Base-by-base conservation (phyloP, 2,113 vertebrate species). In the Sceloporus undulatus region DNA sequence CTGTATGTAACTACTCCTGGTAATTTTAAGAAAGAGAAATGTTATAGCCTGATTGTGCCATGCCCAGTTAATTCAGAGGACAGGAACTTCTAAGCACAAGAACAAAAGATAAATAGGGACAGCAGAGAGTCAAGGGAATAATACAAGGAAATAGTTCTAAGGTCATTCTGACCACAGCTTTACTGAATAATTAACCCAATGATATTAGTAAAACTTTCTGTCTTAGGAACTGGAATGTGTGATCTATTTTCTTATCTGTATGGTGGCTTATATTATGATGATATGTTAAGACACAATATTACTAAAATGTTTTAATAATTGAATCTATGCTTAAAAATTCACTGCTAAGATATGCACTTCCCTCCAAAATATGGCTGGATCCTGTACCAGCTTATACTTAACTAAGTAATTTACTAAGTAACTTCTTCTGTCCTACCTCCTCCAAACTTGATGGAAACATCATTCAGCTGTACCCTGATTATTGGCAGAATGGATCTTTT, bases 81-180 rank as follows among this genome's bases (percentile, higher is more conserved):
- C 75, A 88, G 66, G 77, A 89, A 87, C 79, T 82, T 19, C 83
- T 85, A 85, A 62, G 70, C 42, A 79, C 21, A 85, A 34, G 87
- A 56, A 42, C 6, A 42, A 74, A 83, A 85, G 76, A 80, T 85
- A 89, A 89, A 66, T 38, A 89, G 27, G 52, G 19, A 48, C 48
- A 85, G 75, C 27, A 73, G 48, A 88, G 52, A 56, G 66, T 18
- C 38, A 89, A 18, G 75, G 75, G 18, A 89, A 79, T 85, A 59
- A 84, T 79, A 19, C 74, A 40, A 84, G 38, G 87, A 79, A 89
- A 74, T 65, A 48, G 52, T 34, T 62, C 65, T 4, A 9, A 62
- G 82, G 68, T 89, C 76, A 62, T 79, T 62, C 62, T 85, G 66
- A 71, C 66, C 76, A 85, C 18, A 74, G 14, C 2, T 85, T 48